Percentiles rank a stretch among this genome's conserved stretches.
Conservation (phyloP, 2,113 vertebrate species). For the Coregonus clupeaformis region DNA sequence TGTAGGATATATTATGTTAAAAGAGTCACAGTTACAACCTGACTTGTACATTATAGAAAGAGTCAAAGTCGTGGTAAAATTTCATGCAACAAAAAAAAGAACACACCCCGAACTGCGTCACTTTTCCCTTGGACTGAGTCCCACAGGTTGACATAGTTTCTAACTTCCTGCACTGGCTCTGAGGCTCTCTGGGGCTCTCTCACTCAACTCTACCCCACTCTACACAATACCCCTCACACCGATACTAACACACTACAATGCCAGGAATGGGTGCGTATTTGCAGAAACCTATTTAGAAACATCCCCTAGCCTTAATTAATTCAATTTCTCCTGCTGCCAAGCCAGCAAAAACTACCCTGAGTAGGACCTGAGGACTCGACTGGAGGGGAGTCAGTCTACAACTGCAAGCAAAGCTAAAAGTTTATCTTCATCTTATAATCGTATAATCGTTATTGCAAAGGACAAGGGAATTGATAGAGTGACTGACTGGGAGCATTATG, state of each 20-base stretch:
- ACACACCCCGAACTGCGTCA: background rate
- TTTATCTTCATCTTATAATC: conserved; percentile 24
- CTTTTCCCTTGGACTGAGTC: conserved; percentile 35
- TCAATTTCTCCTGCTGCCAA: conserved; percentile 51
- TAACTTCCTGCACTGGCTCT: conserved; percentile 39
- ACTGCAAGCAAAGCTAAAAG: conserved; percentile 31
- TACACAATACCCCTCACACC: conserved; percentile 62
- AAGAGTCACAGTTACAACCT: no score
- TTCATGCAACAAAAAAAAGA: background rate
- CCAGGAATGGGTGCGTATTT: conserved; percentile 55
- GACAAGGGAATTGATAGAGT: conserved; percentile 26
- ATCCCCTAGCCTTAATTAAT: conserved; percentile 54
- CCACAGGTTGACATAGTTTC: conserved; percentile 54
- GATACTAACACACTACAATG: conserved; percentile 55
- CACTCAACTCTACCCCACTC: background rate
- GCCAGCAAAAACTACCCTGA: conserved; percentile 51
- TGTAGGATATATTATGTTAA: no score
- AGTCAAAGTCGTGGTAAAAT: no score
- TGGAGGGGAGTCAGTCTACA: background rate
- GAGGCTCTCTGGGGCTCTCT: background rate
- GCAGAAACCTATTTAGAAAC: conserved; percentile 54
- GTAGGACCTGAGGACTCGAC: background rate
- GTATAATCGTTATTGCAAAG: conserved; percentile 17
- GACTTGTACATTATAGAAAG: no score
- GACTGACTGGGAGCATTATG: conserved; percentile 44